Evolutionary conservation across 2,113 vertebrate genomes (phyloP), one percentile per base, ranked within the genome.

Genomic region (Leucoraja erinaceus): DNA sequence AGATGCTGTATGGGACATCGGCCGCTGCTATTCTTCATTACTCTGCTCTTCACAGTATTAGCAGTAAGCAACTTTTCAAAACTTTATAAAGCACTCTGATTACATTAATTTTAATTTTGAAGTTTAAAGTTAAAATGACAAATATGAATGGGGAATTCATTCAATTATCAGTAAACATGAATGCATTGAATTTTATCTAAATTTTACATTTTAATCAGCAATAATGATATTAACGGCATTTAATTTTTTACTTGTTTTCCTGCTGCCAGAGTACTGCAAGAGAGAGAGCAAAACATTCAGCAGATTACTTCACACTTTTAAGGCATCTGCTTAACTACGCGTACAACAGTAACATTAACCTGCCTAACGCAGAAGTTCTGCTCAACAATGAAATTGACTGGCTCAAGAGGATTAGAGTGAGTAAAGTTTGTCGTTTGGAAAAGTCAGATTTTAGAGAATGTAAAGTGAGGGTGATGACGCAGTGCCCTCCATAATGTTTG

Each of bases 381-480:
- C 97, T 99, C 93, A 99, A 99, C 96, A 99, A 99, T 94, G 98
- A 99, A 96, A 99, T 99, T 22, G 99, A 99, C 95, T 99, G 99
- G 99, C 97, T 99, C 93, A 99, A 99, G 94, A 96, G 98, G 94
- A 99, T 99, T 96, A 95, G 98, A 97, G 99, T 99, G 97, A 96
- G 97, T 95, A 94, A 56, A 20, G 11, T 47, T 56, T 47, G 7
- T n/a, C 16, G 11, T 93, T 68, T 20, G 20, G 25, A 61, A 86
- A 61, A 61, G 56, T 86, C 11, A 86, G 10, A n/a, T 16, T 61
- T 61, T 63, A 12, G 12, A n/a, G 7, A 31, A 28, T 63, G 0
- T 66, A 31, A 86, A 88, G 56, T 88, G 61, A 88, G 5, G 9
- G 7, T 84, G 25, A n/a, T 63, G 10, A 16, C n/a, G 3, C 38